Base-by-base conservation (phyloP, 2,888 invertebrate genomes). In the Argyresthia albistria region DNA sequence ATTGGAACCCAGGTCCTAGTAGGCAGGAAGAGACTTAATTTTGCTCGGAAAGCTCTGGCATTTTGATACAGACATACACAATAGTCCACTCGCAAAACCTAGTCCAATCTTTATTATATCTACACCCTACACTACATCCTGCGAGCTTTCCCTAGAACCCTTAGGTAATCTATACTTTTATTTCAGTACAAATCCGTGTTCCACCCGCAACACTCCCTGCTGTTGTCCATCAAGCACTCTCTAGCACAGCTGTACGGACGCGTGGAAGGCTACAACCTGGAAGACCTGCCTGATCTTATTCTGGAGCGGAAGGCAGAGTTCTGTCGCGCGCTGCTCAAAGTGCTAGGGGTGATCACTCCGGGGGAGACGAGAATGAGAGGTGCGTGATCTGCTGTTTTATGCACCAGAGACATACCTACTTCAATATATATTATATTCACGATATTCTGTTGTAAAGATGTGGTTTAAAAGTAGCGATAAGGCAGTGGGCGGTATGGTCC, bases 231-330 rank as follows among this genome's bases (percentile, higher is more conserved):
- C 12, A 90, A 92, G 60, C 91, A 93, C 63, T 89, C 91, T 15
- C 80, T 96, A 53, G 91, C 91, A 11, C 95, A 95, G 73, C 83
- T 95, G 72, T 95, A 95, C 66, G 95, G 96, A 0, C 90, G 93
- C 51, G 91, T 92, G 0, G 90, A 91, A 54, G 93, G 92, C 11
- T 95, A 94, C 69, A 79, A 80, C 43, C 76, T 94, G 59, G 91
- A 93, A 35, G 92, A 94, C 59, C 80, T 95, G 45, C 92, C 94
- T 0, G 92, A 94, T 73, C 75, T 93, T 1, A 80, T 93, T 59
- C 80, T 95, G 55, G 92, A 93, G 66, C 88, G 94, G 50, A 96
- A 95, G 76, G 89, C 91, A 0, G 91, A 93, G 57, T 83, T 94
- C 55, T 95, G 95, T 61, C 86, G 89, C 11, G 83, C 91, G 35